Evolutionary conservation across 2,113 vertebrate species (phyloP).

Genomic region (Stigmatopora argus): DNA sequence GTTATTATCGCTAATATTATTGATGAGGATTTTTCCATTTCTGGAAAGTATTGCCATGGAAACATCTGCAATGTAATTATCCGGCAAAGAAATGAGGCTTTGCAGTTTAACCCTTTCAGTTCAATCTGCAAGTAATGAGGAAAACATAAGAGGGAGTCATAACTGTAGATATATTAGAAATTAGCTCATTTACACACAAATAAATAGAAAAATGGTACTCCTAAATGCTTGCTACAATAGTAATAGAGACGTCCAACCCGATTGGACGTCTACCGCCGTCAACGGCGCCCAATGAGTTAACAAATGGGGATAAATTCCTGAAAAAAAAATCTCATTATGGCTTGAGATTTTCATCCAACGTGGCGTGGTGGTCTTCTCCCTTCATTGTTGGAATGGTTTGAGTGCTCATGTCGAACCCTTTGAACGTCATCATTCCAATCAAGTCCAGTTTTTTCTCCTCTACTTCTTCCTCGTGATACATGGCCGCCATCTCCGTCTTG

Average conservation of each 20-base stretch:
- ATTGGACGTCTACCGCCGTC: too few relatives aligned
- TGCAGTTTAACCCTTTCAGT: constrained; percentile 22
- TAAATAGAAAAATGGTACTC: too few relatives aligned
- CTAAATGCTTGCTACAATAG: background rate
- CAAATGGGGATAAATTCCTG: background rate
- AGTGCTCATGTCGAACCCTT: constrained; percentile 77
- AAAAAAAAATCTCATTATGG: background rate
- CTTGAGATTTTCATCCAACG: constrained; percentile 21
- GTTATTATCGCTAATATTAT: constrained; percentile 71
- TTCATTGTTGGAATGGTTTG: constrained; percentile 82
- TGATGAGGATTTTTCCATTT: constrained; percentile 58
- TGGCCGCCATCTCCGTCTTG: constrained; percentile 7
- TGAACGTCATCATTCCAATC: constrained; percentile 70
- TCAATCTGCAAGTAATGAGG: constrained; percentile 20
- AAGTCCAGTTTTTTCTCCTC: constrained; percentile 8
- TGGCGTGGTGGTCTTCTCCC: constrained; percentile 79
- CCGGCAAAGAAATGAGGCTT: constrained; percentile 63
- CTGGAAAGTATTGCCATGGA: constrained; percentile 65
- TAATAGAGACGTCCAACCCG: too few relatives aligned
- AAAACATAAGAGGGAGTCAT: too few relatives aligned
- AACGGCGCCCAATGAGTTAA: background rate
- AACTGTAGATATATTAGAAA: too few relatives aligned
- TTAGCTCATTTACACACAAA: too few relatives aligned
- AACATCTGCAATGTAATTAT: constrained; percentile 63
- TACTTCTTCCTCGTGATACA: constrained; percentile 16